Conservation (phyloP, 2,113 vertebrate genomes). For the Callospermophilus lateralis region DNA sequence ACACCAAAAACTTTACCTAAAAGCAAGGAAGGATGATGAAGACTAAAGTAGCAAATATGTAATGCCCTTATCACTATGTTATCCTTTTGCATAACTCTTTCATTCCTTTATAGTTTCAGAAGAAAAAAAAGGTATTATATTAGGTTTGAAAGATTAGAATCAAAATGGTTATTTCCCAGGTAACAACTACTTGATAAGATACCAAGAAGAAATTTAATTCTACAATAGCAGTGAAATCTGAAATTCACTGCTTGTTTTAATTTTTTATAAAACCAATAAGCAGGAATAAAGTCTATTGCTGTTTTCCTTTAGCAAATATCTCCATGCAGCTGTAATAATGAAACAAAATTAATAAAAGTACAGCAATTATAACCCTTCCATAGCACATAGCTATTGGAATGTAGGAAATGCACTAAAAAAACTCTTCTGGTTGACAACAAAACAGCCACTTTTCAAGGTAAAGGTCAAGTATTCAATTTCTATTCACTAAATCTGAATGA, state of each 20-base stretch:
- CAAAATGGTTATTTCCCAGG: conserved; percentile 34
- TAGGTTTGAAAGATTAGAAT: conserved; percentile 12
- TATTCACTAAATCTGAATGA: conserved; percentile 48
- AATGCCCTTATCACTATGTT: background rate
- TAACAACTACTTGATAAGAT: conserved; percentile 51
- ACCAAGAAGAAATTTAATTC: conserved; percentile 29
- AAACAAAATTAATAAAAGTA: background rate
- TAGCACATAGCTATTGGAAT: background rate
- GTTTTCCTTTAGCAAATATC: conserved; percentile 46
- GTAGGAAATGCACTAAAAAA: background rate
- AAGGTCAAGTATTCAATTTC: conserved; percentile 64
- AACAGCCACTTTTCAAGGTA: background rate
- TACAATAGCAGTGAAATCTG: background rate
- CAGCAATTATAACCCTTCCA: background rate
- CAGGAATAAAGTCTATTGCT: background rate
- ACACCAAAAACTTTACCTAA: background rate
- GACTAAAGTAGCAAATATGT: background rate
- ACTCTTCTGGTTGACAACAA: conserved; percentile 35
- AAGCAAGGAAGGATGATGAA: background rate
- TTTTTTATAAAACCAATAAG: background rate
- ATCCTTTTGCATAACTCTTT: background rate
- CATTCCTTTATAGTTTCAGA: background rate
- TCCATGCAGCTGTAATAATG: background rate
- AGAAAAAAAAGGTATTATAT: background rate
- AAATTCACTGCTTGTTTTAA: conserved; percentile 21